Evolutionary conservation across 2,888 invertebrate species (phyloP), one percentile per base, ranked within the genome.

Genomic region (Venusia cambrica): DNA sequence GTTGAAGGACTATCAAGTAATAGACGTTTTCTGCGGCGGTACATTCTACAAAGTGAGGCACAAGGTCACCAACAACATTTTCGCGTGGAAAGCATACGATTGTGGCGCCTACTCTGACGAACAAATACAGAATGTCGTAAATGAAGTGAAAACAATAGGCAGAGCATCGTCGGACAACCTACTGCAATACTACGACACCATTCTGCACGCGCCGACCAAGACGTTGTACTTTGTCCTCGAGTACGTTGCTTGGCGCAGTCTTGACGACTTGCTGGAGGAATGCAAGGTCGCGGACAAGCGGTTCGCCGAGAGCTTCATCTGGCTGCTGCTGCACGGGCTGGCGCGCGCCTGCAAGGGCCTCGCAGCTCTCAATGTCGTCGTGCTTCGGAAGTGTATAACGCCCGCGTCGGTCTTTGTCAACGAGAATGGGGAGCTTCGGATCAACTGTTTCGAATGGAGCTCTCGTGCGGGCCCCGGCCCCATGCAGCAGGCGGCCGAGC

Each of bases 31-130:
- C 63, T 73, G 80, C 60, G 73, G 77, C 42, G 84, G 84, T 50
- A 79, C 84, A 56, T 80, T 85, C 72, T 87, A 87, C 52, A 87
- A 87, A 79, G 87, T 88, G 55, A 73, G 73, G 54, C 85, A 87
- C 79, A 87, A 87, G 80, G 80, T 78, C 76, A 85, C 80, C 48
- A 76, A 79, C 65, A 77, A 78, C 57, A 74, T 85, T 67, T 84
- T 80, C 62, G 76, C 81, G 56, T 88, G 87, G 87, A 84, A 80
- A 66, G 87, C 87, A 46, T 79, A 70, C 69, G 68, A 87, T 59
- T 87, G 85, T 53, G 73, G 74, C 45, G 63, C 69, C 54, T 79
- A 73, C 59, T 69, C 77, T 36, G 70, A 73, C 57, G 70, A 77
- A 61, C 77, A 83, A 65, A 73, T 87, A 69, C 72, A 80, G 63